A percentile compares a stretch with the other conserved stretches of the same genome.
Evolutionary conservation across 2,113 vertebrate genomes (phyloP).

Genomic region (Ifrita kowaldi): DNA sequence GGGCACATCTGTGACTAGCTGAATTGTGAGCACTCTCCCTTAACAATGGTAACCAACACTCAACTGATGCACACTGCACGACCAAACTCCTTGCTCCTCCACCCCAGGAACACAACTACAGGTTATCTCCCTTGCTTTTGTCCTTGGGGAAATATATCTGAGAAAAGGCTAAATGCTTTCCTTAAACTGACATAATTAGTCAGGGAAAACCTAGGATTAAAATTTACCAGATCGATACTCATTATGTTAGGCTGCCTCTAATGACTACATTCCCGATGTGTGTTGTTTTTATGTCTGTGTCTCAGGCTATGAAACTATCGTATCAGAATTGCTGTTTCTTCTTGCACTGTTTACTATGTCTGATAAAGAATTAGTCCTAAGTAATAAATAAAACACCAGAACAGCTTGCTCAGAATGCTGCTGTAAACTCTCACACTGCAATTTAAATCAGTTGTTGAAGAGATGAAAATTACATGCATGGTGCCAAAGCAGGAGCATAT

Average conservation of each 20-base stretch:
- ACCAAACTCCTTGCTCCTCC: not conserved
- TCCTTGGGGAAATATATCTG: not conserved
- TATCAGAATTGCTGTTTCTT: not conserved
- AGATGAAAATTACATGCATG: not conserved
- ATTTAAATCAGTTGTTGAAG: not conserved
- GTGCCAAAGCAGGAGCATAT: not conserved
- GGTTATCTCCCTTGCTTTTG: not conserved
- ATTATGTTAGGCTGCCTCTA: not conserved
- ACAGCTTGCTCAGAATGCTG: not conserved
- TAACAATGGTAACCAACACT: not conserved
- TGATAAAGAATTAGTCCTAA: not conserved
- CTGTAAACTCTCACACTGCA: not conserved
- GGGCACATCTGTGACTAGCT: not conserved
- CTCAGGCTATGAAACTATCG: not conserved
- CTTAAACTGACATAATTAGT: conserved; percentile 1
- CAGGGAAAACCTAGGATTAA: not conserved
- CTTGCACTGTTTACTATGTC: not conserved
- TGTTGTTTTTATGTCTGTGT: not conserved
- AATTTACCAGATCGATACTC: not conserved
- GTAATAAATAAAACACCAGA: not conserved
- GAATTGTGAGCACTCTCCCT: not conserved
- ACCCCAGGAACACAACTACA: fast-evolving
- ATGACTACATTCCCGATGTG: not conserved
- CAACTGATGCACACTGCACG: fast-evolving
- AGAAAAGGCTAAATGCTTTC: not conserved